These are phyloP conservation scores for Nipponia nippon DNA, from an alignment of 2,113 vertebrate species.

Conservation along the genomic window DNA sequence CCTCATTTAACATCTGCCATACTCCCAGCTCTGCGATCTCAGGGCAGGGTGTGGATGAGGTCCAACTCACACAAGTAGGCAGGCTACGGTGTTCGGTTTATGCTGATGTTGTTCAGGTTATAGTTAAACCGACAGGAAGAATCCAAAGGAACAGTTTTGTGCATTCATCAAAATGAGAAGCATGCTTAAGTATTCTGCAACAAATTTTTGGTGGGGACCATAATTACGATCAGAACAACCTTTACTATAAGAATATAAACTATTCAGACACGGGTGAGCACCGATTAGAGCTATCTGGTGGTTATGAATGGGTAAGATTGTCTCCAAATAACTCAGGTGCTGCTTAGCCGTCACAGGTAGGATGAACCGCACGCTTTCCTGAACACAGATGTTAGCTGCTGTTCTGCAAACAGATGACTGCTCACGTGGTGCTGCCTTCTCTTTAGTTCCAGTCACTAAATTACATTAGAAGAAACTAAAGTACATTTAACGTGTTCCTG, in stretches of 20 bases:
- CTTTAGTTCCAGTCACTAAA: background rate
- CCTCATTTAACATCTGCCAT: background rate
- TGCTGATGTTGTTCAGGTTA: background rate
- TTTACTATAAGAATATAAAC: background rate
- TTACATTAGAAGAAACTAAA: background rate
- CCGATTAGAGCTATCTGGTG: background rate
- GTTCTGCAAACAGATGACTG: background rate
- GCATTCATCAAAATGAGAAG: background rate
- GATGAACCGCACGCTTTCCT: background rate
- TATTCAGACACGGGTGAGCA: background rate
- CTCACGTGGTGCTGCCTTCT: background rate
- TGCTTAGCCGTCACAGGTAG: background rate
- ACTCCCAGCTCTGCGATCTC: background rate
- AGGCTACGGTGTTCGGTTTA: background rate
- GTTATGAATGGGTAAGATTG: background rate
- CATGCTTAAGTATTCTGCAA: background rate
- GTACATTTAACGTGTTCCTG: background rate
- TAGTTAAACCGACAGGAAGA: background rate
- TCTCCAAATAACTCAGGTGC: background rate
- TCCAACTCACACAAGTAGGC: background rate
- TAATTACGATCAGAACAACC: background rate
- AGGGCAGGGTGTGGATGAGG: background rate
- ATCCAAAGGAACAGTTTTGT: background rate
- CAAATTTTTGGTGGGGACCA: background rate
- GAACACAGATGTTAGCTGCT: background rate